Base-by-base conservation (phyloP, 2,888 invertebrate species). In the Drosophila mimica region DNA sequence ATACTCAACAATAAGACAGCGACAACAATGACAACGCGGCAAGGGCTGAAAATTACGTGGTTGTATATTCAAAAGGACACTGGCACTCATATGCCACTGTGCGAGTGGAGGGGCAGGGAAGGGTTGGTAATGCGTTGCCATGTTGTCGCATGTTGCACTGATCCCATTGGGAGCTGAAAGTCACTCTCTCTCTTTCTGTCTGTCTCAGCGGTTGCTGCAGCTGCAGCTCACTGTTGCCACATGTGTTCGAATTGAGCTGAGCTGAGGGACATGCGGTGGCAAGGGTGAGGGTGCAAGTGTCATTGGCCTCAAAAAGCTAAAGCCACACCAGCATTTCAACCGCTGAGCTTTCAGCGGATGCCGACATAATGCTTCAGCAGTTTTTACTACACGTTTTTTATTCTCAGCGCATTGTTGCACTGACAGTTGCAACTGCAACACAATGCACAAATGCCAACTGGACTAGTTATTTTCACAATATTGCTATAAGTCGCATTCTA, bases 1-100 rank as follows among this genome's bases (percentile, higher is more conserved):
- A 88, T 87, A 89, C 85, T 88, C 89, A 89, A 88, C 87, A 88
- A 84, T 70, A 67, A 75, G 73, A 75, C 57, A 38, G 76, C 17
- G 28, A 2, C 31, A 36, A 48, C 62, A 60, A 68, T 74, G 82
- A 67, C 74, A 81, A 81, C 75, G 63, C 77, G 70, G 68, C 57
- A 63, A 52, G 54, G 56, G 68, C 69, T 81, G 82, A 61, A 79
- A 87, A 77, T 87, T 76, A 81, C 81, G 76, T 82, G 66, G 70
- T 76, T 84, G 85, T 76, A 89, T 82, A 81, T 88, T 79, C 76
- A 88, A 82, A 83, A 76, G 76, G 67, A 79, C 68, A 74, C 67
- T 63, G 60, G 63, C 58, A 56, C 63, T 61, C 70, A 70, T 68
- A 63, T 70, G 63, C 59, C 70, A 73, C 28, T 20, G 30, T 25